Conservation (phyloP, 2,797 vertebrate genomes). For the Phoeniculus purpureus region DNA sequence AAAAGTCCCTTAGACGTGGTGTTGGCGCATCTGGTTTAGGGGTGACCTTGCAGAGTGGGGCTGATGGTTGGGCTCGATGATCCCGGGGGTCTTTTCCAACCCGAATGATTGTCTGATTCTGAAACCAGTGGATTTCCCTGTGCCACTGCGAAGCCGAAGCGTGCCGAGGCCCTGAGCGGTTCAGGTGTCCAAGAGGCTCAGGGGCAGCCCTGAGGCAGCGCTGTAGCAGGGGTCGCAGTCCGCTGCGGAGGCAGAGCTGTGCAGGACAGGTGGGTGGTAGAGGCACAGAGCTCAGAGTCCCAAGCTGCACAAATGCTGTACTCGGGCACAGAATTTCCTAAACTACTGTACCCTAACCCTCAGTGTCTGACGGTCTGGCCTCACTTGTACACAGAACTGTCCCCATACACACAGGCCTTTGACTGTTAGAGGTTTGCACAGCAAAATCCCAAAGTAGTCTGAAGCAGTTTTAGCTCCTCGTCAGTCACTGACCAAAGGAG, state of each 20-base stretch:
- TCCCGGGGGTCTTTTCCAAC: too few relatives aligned
- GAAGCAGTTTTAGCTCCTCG: not conserved
- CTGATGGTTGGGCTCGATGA: too few relatives aligned
- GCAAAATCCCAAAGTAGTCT: not conserved
- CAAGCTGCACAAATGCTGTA: not conserved
- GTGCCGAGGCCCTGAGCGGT: not conserved
- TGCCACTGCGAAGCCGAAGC: not conserved
- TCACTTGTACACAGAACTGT: not conserved
- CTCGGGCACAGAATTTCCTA: not conserved
- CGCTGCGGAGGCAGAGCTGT: not conserved
- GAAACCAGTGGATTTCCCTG: not conserved
- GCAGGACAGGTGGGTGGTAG: fast-evolving
- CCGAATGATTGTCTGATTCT: too few relatives aligned
- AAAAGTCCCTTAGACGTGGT: too few relatives aligned
- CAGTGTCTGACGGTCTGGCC: not conserved
- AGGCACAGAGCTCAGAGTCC: not conserved
- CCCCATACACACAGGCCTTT: not conserved
- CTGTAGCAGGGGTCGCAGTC: not conserved
- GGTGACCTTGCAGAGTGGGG: too few relatives aligned
- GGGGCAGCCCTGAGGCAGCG: too few relatives aligned
- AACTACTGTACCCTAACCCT: not conserved
- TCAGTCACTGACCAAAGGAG: not conserved
- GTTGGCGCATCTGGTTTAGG: too few relatives aligned
- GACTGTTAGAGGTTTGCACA: not conserved
- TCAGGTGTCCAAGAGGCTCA: not conserved